phyloP scores from a whole-genome alignment of 2,113 vertebrate species.

The Pomatostomus ruficeps region DNA sequence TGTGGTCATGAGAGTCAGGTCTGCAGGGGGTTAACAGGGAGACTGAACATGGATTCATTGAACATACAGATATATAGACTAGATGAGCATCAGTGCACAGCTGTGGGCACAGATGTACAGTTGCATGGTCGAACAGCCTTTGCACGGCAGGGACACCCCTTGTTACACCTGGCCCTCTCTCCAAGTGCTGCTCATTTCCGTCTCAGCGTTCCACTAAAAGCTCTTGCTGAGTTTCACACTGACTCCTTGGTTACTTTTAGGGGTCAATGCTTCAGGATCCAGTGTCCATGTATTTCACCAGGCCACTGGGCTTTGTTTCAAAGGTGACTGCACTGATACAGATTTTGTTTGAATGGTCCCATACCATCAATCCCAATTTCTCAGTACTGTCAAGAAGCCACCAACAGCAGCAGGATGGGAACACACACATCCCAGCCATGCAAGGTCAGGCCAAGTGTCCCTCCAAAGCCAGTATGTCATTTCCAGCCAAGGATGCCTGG shows the following conservation, averaged over 20 bases:
- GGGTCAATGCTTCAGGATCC: neutral
- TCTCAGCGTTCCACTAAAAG: neutral
- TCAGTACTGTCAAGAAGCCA: neutral
- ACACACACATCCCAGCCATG: neutral
- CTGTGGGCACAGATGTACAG: neutral
- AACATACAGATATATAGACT: fast-evolving
- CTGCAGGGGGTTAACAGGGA: neutral
- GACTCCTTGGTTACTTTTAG: neutral
- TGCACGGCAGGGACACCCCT: neutral
- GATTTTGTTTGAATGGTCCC: neutral
- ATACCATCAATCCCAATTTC: neutral
- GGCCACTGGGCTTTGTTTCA: neutral
- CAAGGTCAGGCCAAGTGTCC: neutral
- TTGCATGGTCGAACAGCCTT: neutral
- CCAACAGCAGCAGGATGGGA: neutral
- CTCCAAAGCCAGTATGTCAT: neutral
- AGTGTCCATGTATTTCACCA: fast-evolving
- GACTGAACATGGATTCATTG: neutral
- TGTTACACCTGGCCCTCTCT: neutral
- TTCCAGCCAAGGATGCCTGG: neutral
- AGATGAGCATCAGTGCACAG: neutral
- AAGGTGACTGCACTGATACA: neutral
- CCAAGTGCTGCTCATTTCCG: neutral
- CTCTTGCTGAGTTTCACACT: neutral
- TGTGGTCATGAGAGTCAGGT: neutral